These are phyloP conservation scores for Micrasema minimum DNA, from an alignment of 1,140 invertebrate species.

Conservation along the genomic window DNA sequence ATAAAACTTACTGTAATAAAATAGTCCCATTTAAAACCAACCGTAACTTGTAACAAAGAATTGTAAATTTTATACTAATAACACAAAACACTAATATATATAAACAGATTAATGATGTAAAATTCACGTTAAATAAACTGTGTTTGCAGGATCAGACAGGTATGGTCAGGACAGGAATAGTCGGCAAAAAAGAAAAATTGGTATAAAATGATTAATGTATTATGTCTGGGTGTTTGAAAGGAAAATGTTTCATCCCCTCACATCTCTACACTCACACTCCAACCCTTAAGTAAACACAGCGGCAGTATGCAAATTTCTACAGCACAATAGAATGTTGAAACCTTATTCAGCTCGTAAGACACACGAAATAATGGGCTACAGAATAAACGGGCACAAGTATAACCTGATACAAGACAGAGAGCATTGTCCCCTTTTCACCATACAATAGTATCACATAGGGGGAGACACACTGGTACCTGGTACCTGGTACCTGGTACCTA, in stretches of 20 bases:
- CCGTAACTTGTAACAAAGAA: too few relatives aligned
- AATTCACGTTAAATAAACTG: too few relatives aligned
- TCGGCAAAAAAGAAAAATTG: neutral
- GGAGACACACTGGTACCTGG: constrained; percentile 7
- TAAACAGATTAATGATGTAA: too few relatives aligned
- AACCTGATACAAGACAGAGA: constrained; percentile 21
- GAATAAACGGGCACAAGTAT: constrained; percentile 40
- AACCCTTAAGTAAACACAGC: constrained; percentile 32
- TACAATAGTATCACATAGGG: constrained; percentile 5
- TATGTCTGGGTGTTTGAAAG: constrained; percentile 9
- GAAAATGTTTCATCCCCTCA: neutral
- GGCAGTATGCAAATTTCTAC: constrained; percentile 35
- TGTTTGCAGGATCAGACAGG: too few relatives aligned
- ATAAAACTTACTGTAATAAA: too few relatives aligned
- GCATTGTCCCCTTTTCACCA: neutral
- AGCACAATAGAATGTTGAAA: constrained; percentile 16
- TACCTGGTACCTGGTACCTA: too few relatives aligned
- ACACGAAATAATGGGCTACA: constrained; percentile 35
- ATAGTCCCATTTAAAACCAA: too few relatives aligned
- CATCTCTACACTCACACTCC: neutral
- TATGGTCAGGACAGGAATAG: too few relatives aligned
- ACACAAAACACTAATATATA: too few relatives aligned
- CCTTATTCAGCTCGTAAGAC: constrained; percentile 42
- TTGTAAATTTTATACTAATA: too few relatives aligned
- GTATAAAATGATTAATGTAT: constrained; percentile 15